Evolutionary conservation across 2,797 vertebrate genomes (phyloP), one percentile per base, ranked within the genome.

Genomic region (Eulemur albifrons): DNA sequence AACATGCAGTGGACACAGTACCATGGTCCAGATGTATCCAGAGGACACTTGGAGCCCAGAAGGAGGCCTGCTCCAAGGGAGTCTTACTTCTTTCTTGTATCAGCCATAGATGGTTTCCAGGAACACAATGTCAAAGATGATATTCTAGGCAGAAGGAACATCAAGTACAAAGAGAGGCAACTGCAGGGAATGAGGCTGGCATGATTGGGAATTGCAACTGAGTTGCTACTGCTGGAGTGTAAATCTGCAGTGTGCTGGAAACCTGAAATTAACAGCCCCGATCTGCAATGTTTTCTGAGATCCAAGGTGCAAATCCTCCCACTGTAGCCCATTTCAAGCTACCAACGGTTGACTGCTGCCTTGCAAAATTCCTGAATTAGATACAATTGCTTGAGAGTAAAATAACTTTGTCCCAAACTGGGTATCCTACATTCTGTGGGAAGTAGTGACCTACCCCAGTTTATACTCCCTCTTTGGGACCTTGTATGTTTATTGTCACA

Each of bases 381-480:
- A 83, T 35, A 18, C 27, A 35, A 23, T 80, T 13, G 1, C 18
- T 27, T 70, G 7, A 63, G 1, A 40, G 2, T 38, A 27, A 45
- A 84, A 50, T 23, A 43, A 81, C 18, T 18, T 4, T 23, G 25
- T 65, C 23, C 61, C 32, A 50, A 73, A 52, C n/a, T n/a, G 80
- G 18, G 10, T 45, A 21, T 38, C 27, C 18, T 50, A n/a, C 30
- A 7, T 50, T 27, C 25, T 35, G 1, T 0, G 7, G 30, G 25
- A 92, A 75, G 20, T 48, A 35, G 0, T 59, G 18, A 83, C 3
- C 1, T 54, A 10, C 4, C 5, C 76, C 12, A 9, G 25, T 48
- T 43, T 30, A 7, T 8, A 35, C 4, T 30, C 25, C 2, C 7
- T 2, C 4, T 10, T 67, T 7, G 4, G 9, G 9, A 7, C 2